Evolutionary conservation across 1,140 invertebrate genomes (phyloP).

Genomic region (Tetranychus urticae): DNA sequence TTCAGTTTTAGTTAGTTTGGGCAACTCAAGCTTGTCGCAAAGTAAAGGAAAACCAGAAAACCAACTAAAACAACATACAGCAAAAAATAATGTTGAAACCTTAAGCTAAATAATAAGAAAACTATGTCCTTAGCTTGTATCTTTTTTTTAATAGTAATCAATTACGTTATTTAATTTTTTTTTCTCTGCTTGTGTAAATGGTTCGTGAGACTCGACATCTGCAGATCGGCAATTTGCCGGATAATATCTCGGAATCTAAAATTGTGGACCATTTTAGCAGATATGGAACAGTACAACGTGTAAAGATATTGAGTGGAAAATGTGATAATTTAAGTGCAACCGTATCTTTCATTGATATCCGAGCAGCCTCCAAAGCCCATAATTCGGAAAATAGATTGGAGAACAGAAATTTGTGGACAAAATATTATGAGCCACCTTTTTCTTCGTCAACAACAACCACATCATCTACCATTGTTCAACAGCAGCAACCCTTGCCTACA

Average conservation of each 20-base stretch:
- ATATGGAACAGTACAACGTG: slow-evolving; percentile 87
- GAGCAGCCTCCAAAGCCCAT: slow-evolving; percentile 76
- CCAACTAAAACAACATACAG: too few relatives aligned
- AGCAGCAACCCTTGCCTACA: background rate
- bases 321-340: slow-evolving; percentile 32
- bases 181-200: slow-evolving; percentile 43
- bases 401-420: slow-evolving; percentile 53
- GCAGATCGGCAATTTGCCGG: slow-evolving; percentile 98
- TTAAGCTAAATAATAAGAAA: too few relatives aligned
- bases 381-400: slow-evolving; percentile 65
- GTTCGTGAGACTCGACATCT: slow-evolving; percentile 99
- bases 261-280: slow-evolving; percentile 91
- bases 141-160: too few relatives aligned
- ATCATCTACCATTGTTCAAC: slow-evolving; percentile 6
- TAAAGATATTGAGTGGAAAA: slow-evolving; percentile 44
- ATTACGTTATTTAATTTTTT: background rate
- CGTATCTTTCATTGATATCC: slow-evolving; percentile 89
- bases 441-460: slow-evolving; percentile 18
- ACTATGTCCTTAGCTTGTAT: too few relatives aligned
- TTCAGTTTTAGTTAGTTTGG: too few relatives aligned
- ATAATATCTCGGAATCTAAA: slow-evolving; percentile 83
- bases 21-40: too few relatives aligned
- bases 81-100: too few relatives aligned
- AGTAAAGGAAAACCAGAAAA: too few relatives aligned
- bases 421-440: slow-evolving; percentile 61